These are phyloP conservation scores for Nowickia ferox DNA, from an alignment of 2,888 invertebrate genomes.

Conservation along the genomic window DNA sequence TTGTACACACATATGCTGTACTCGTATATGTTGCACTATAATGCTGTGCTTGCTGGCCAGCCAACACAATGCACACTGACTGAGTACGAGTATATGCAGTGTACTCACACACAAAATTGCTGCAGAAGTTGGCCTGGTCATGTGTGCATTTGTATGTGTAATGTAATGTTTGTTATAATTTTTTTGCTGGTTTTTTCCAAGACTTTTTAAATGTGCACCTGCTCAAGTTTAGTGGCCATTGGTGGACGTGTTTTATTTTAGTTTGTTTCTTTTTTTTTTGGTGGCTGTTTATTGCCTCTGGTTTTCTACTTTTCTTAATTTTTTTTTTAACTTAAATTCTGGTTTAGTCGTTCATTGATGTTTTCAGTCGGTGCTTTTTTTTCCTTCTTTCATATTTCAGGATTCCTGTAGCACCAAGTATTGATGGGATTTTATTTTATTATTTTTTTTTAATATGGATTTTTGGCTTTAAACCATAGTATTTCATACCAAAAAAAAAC, in stretches of 20 bases:
- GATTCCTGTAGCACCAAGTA: constrained; percentile 56
- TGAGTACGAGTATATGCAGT: constrained; percentile 13
- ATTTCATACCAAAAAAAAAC: constrained; percentile 50
- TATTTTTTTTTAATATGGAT: constrained; percentile 25
- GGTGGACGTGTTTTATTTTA: constrained; percentile 65
- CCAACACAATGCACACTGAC: constrained; percentile 2
- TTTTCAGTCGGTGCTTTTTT: constrained; percentile 59
- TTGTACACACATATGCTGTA: constrained; percentile 35
- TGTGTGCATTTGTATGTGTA: constrained; percentile 18
- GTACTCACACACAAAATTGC: constrained; percentile 18
- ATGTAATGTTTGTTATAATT: constrained; percentile 36
- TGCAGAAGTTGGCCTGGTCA: constrained; percentile 40
- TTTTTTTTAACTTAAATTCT: constrained; percentile 63
- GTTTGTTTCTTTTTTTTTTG: constrained; percentile 12
- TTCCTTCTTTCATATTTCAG: constrained; percentile 33
- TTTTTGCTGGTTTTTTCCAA: constrained; percentile 42
- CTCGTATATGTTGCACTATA: constrained; percentile 18
- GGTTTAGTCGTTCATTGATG: constrained; percentile 72
- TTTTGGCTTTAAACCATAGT: constrained; percentile 51
- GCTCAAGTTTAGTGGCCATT: constrained; percentile 74
- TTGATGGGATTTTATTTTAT: constrained; percentile 63
- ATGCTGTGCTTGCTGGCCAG: constrained; percentile 10
- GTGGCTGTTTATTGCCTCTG: constrained; percentile 57
- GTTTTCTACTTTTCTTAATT: constrained; percentile 55
- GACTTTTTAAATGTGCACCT: constrained; percentile 72